A percentile compares a stretch with the other conserved stretches of the same genome.
These are phyloP conservation scores for Drosophila truncata DNA, from an alignment of 1,140 invertebrate genomes.

Conservation along the genomic window DNA sequence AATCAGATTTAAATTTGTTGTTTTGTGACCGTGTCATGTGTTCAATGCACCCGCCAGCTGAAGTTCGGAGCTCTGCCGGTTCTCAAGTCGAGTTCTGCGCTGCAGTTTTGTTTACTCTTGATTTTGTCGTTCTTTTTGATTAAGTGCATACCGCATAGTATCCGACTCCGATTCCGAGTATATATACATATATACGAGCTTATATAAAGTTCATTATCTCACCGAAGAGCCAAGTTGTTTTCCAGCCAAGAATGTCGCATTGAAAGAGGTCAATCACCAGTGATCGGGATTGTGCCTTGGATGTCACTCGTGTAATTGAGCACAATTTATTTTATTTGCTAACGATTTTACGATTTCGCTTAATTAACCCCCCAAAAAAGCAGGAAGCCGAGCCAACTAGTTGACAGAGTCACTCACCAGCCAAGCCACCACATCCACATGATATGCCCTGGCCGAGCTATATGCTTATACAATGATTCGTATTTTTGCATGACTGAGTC, in stretches of 20 bases:
- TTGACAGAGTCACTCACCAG: slow-evolving; percentile 20
- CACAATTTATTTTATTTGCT: slow-evolving; percentile 83
- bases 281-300: slow-evolving; percentile 58
- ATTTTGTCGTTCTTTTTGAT: slow-evolving; percentile 82
- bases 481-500: slow-evolving; percentile 70
- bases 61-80: slow-evolving; percentile 43
- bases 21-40: slow-evolving; percentile 68
- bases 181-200: slow-evolving; percentile 27
- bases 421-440: slow-evolving; percentile 12
- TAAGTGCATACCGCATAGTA: slow-evolving; percentile 69
- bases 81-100: slow-evolving; percentile 65
- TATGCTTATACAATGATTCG: slow-evolving; percentile 29
- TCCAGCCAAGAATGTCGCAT: slow-evolving; percentile 75
- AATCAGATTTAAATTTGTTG: slow-evolving; percentile 68
- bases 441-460: slow-evolving; percentile 2
- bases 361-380: slow-evolving; percentile 67
- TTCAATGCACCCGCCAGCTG: slow-evolving; percentile 71
- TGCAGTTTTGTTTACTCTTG: slow-evolving; percentile 82
- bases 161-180: slow-evolving; percentile 24
- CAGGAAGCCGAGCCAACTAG: slow-evolving; percentile 58
- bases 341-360: slow-evolving; percentile 80
- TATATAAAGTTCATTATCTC: slow-evolving; percentile 67
- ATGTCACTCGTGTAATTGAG: slow-evolving; percentile 76
- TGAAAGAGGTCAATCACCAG: slow-evolving; percentile 83
- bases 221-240: slow-evolving; percentile 33